Percentiles rank a stretch among this genome's conserved stretches.
phyloP scores from a whole-genome alignment of 2,113 vertebrate genomes.

The Zingel zingel region DNA sequence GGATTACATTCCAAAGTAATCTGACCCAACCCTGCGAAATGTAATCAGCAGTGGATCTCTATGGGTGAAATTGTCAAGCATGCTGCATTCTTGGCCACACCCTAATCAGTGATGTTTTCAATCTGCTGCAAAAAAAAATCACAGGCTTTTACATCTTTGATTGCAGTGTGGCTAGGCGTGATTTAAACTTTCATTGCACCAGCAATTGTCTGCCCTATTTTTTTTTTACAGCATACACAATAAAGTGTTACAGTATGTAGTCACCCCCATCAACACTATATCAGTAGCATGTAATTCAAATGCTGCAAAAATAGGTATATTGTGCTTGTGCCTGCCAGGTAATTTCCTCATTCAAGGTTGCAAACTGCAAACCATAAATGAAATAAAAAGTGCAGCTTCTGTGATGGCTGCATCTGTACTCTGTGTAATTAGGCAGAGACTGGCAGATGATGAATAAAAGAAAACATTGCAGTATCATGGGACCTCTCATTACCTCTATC shows the following conservation, averaged over 20 bases:
- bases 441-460: constrained; percentile 58
- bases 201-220: constrained; percentile 15
- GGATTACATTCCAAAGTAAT: too few species aligned
- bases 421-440: constrained; percentile 53
- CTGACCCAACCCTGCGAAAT: neutral
- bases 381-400: constrained; percentile 26
- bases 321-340: neutral
- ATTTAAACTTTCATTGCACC: constrained; percentile 12
- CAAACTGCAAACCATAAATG: constrained; percentile 7
- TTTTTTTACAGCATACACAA: neutral
- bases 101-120: constrained; percentile 47
- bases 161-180: constrained; percentile 10
- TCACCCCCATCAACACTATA: neutral
- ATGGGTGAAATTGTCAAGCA: constrained; percentile 13
- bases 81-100: constrained; percentile 22
- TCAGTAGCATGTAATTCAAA: constrained; percentile 21
- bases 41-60: neutral
- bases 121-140: constrained; percentile 15
- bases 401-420: constrained; percentile 20
- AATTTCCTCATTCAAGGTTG: constrained; percentile 29
- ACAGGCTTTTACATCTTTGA: constrained; percentile 37
- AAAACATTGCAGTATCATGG: constrained; percentile 27
- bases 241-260: constrained; percentile 4
- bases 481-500: constrained; percentile 45
- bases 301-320: constrained; percentile 22